Percentiles rank a stretch among this genome's conserved stretches.
These are phyloP conservation scores for Orycteropus afer DNA, from an alignment of 2,113 vertebrate genomes.

Conservation along the genomic window DNA sequence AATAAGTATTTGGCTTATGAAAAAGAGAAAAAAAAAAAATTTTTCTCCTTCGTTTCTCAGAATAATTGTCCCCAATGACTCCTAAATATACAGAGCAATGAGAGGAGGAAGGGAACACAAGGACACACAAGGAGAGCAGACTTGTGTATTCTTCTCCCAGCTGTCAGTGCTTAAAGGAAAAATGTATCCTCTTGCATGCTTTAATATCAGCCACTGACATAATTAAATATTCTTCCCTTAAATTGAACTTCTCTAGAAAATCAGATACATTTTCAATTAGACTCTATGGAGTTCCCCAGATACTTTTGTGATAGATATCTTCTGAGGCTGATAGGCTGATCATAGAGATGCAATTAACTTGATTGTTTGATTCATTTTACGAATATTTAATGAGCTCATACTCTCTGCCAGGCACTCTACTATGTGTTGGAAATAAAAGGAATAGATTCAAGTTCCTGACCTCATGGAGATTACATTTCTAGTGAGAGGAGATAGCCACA, in stretches of 20 bases:
- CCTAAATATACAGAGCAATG: neutral
- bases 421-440: neutral
- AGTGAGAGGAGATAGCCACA: neutral
- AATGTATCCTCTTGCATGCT: neutral
- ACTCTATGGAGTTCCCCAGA: neutral
- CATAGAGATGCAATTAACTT: neutral
- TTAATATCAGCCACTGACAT: neutral
- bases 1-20: constrained; percentile 71
- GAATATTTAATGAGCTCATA: neutral
- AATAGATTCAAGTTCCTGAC: neutral
- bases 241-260: neutral
- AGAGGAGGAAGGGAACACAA: neutral
- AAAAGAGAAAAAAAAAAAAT: neutral
- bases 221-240: neutral
- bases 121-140: neutral
- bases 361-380: neutral
- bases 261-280: constrained; percentile 11
- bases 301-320: neutral
- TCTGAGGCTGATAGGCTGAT: neutral
- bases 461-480: neutral
- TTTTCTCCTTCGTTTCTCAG: constrained; percentile 50
- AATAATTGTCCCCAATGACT: neutral
- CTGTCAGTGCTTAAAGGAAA: constrained; percentile 5
- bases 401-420: neutral
- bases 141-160: neutral